Evolutionary conservation across 2,888 invertebrate species (phyloP), one percentile per base, ranked within the genome.

Genomic region (Crematogaster levior): DNA sequence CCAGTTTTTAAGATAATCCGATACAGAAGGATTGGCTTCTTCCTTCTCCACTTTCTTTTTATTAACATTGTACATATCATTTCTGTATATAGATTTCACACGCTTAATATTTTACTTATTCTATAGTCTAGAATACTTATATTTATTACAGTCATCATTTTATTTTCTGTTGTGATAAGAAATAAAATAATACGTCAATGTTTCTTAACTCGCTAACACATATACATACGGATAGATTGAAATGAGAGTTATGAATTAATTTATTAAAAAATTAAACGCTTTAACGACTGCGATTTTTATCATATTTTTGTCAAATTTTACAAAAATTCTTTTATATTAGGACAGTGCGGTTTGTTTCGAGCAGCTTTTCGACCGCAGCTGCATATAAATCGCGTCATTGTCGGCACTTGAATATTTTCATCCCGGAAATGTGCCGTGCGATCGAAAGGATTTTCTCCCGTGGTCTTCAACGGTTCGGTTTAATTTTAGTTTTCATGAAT

Each of bases 401-500:
- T 58, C 43, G 56, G 34, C 43, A 70, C 77, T 79, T 79, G 77
- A 79, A 79, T 79, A 79, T 79, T 79, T 79, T 70, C 21, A 79
- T 43, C 43, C 66, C 43, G 70, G 66, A 79, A 70, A 79, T 79
- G 37, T 70, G 34, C 43, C 53, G 56, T 18, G 56, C 68, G 70
- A 70, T 79, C 70, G 77, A 61, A 80, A 74, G 80, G 74, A 80
- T 73, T 74, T 80, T 80, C 74, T 80, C 48, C 53, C 79, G 48
- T 51, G 66, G 24, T 37, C 74, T 58, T 53, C 70, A 75, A 27
- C 66, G 70, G 56, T 40, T 34, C 66, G 86, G 80, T 88, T 88
- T 88, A 88, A 88, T 85, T 88, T 88, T 74, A 81, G 48, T 81
- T 53, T 79, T 72, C 75, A 63, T 60, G 37, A 80, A 83, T 77